Evolutionary conservation across 2,113 vertebrate species (phyloP).

Genomic region (Phocoena phocoena): DNA sequence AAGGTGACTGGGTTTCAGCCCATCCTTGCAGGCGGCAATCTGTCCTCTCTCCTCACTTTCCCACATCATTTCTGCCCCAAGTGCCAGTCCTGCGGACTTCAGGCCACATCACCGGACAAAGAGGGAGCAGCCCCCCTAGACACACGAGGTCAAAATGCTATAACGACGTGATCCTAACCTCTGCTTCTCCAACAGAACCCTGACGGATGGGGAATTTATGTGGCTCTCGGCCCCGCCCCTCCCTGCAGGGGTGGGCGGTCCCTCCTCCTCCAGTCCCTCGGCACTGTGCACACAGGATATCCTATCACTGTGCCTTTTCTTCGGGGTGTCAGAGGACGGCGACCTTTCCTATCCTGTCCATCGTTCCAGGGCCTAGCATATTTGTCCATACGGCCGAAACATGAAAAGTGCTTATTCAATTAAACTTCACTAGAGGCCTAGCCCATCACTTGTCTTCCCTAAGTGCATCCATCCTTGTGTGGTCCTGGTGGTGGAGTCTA

Average conservation of each 20-base stretch:
- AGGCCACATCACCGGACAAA: rapidly evolving
- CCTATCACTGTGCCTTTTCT: not conserved
- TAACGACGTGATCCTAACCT: rapidly evolving
- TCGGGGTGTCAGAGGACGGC: not conserved
- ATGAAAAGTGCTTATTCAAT: not conserved
- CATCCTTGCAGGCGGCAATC: not conserved
- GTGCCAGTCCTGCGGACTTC: not conserved
- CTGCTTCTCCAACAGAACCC: not conserved
- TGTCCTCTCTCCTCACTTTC: too few relatives aligned
- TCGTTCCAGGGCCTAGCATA: not conserved
- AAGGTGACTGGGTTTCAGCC: not conserved
- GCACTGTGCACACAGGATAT: rapidly evolving
- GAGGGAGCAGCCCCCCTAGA: not conserved
- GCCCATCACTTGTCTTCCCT: not conserved
- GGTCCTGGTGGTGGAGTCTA: not conserved
- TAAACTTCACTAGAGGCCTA: not conserved
- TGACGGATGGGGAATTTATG: rapidly evolving
- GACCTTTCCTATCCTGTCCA: not conserved
- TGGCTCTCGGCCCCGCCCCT: rapidly evolving
- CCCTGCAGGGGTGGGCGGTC: rapidly evolving
- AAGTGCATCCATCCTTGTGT: rapidly evolving
- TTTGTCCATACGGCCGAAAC: not conserved
- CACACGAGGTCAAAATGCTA: not conserved
- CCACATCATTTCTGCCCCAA: too few relatives aligned
- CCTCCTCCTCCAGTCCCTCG: not conserved